Evolutionary conservation across 2,797 vertebrate genomes (phyloP), one percentile per base, ranked within the genome.

Genomic region (Triplophysa yarkandensis): DNA sequence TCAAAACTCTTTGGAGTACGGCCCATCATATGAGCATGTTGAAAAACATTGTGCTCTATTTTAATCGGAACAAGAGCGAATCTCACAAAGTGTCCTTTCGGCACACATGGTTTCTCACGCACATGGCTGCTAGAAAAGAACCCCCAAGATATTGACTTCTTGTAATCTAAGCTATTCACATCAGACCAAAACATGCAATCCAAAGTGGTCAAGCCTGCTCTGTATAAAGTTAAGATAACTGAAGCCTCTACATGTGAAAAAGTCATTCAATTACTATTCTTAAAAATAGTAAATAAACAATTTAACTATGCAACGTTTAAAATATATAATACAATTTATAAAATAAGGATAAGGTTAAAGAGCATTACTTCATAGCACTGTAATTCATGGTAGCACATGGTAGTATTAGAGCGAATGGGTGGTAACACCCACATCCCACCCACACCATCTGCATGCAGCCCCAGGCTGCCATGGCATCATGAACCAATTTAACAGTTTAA

Each of bases 231-330:
- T 75, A 17, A 10, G 17, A 54, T 62, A 69, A 39, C 41, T 39
- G 25, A 72, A 10, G 23, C 52, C 57, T 25, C 28, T 55, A 46
- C 43, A 34, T 13, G 44, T 74, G 61, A 32, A 78, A 68, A 69
- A 54, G 80, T 88, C 76, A 85, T 86, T 90, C 84, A 86, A 88
- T 86, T 85, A 85, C 63, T 67, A 76, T 82, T 70, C 3, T 66
- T 89, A 61, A 90, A 87, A 79, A 88, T 88, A 87, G n/a, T n/a
- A n/a, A n/a, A n/a, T n/a, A n/a, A n/a, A n/a, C n/a, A n/a, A n/a
- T n/a, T n/a, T n/a, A n/a, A n/a, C n/a, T n/a, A n/a, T n/a, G n/a
- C n/a, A n/a, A n/a, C n/a, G n/a, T n/a, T n/a, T n/a, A n/a, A n/a
- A n/a, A n/a, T n/a, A n/a, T n/a, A n/a, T n/a, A n/a, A n/a, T n/a